phyloP scores from a whole-genome alignment of 1,140 invertebrate genomes.

The Oscheius sp. region DNA sequence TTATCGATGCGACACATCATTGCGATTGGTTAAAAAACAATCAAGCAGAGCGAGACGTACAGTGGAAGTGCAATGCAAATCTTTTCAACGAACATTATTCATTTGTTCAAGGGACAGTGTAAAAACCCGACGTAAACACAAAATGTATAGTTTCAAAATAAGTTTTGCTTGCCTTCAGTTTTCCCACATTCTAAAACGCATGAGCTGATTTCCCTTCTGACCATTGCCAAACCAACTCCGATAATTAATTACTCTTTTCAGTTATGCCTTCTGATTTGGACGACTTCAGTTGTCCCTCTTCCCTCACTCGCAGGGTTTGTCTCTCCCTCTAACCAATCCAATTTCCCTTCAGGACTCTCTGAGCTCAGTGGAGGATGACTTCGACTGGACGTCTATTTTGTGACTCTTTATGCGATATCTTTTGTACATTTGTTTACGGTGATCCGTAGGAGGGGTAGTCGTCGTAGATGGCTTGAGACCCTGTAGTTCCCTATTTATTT shows the following conservation, averaged over 20 bases:
- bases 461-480: conserved; percentile 1
- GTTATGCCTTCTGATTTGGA: neutral
- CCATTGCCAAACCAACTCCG: neutral
- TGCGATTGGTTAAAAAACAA: too few relatives aligned
- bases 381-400: conserved; percentile 3
- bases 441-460: neutral
- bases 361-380: conserved; percentile 1
- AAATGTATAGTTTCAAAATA: neutral
- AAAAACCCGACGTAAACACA: neutral
- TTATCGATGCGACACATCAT: too few relatives aligned
- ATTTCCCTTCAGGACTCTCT: neutral
- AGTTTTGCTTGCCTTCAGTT: neutral
- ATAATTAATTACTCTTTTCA: neutral
- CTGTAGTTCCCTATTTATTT: neutral
- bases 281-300: neutral
- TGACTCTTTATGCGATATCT: neutral
- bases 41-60: too few relatives aligned
- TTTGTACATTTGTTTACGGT: neutral
- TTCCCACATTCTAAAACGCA: neutral
- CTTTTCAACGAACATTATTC: neutral
- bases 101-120: neutral
- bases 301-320: neutral
- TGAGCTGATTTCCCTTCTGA: too few relatives aligned
- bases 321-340: neutral
- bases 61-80: too few relatives aligned